Evolutionary conservation across 2,888 invertebrate species (phyloP).

Genomic region (Pseudococcus longispinus): DNA sequence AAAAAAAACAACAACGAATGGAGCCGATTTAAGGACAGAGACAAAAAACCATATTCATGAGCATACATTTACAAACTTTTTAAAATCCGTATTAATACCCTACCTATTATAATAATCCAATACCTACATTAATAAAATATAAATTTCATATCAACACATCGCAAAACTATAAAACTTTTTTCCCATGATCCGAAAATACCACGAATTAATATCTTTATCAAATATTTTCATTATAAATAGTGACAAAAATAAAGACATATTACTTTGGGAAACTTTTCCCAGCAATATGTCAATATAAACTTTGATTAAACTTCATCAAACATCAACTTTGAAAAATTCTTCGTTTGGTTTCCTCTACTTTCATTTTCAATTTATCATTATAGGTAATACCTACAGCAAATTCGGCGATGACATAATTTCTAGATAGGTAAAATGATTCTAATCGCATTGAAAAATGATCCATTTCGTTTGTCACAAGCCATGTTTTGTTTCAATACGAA

Average conservation of each 20-base stretch:
- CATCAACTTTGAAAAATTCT: neutral
- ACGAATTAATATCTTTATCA: neutral
- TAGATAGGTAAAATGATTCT: neutral
- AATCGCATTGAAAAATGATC: neutral
- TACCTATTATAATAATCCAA: neutral
- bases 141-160: neutral
- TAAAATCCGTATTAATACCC: neutral
- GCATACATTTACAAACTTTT: neutral
- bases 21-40: neutral
- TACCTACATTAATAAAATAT: neutral
- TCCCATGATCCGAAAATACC: neutral
- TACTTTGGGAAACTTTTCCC: neutral
- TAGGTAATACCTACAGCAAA: neutral
- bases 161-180: neutral
- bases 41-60: neutral
- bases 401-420: neutral
- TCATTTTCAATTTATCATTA: neutral
- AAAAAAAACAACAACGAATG: neutral
- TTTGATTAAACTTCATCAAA: constrained; percentile 11
- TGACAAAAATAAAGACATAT: constrained; percentile 11
- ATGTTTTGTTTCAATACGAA: neutral
- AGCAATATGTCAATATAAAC: neutral
- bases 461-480: neutral
- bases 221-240: constrained; percentile 6
- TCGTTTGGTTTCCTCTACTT: neutral